Conservation (phyloP, 92 coral and sea anemone species). For the Zoanthus sociatus region DNA sequence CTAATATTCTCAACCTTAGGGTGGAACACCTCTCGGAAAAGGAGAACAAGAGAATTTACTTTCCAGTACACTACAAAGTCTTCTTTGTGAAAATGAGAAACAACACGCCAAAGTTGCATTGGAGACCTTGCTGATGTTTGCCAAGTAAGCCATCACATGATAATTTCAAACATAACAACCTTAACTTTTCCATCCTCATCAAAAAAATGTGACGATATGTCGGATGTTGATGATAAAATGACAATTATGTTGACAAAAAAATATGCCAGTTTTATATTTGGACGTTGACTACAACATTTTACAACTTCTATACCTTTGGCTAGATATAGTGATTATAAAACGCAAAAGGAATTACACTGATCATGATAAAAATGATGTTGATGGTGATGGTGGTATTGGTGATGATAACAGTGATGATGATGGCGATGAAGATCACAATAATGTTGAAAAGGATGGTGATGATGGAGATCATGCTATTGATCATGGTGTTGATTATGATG, state of each 20-base stretch:
- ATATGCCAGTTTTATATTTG: too few relatives aligned
- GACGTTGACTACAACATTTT: not conserved
- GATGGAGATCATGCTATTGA: not conserved
- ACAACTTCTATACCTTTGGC: too few relatives aligned
- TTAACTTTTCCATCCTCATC: too few relatives aligned
- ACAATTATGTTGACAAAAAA: too few relatives aligned
- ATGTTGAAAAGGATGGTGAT: not conserved
- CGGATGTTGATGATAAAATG: too few relatives aligned
- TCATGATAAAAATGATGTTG: not conserved
- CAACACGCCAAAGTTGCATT: conserved; percentile 70
- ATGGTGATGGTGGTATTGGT: not conserved
- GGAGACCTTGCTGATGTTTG: conserved; percentile 74
- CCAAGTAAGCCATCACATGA: conserved; percentile 59
- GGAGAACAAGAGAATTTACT: conserved; percentile 71
- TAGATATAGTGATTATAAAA: too few relatives aligned
- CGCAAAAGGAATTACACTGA: not conserved
- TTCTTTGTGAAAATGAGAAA: conserved; percentile 64
- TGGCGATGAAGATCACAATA: too few relatives aligned
- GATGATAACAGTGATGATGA: not conserved
- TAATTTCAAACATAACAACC: not conserved
- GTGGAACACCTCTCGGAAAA: conserved; percentile 58
- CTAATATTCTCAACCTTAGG: not conserved
- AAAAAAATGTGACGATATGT: too few relatives aligned
- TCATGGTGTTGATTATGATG: not conserved
- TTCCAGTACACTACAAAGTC: conserved; percentile 51